Evolutionary conservation across 2,113 vertebrate species (phyloP).

Genomic region (Tricholaema leucomelas): DNA sequence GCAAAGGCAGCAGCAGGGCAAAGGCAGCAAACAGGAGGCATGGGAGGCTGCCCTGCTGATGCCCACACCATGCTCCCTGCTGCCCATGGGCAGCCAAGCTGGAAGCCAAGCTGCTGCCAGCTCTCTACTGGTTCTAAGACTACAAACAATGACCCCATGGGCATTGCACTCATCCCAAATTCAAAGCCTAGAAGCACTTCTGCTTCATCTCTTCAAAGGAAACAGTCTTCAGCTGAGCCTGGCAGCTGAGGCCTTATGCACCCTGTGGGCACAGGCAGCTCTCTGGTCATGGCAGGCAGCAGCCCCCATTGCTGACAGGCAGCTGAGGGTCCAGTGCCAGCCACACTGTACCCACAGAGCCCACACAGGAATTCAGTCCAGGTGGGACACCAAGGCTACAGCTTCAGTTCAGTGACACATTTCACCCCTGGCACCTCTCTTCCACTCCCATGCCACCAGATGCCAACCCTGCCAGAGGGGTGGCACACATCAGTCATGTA

Average conservation of each 20-base stretch:
- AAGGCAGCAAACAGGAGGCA: background rate
- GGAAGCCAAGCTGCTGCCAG: background rate
- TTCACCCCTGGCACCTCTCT: background rate
- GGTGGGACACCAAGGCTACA: background rate
- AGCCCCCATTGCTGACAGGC: background rate
- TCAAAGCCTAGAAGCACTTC: background rate
- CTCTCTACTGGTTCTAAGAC: background rate
- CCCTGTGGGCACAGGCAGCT: background rate
- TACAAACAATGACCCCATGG: background rate
- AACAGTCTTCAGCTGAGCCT: background rate
- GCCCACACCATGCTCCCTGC: fast-evolving
- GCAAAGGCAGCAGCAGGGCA: background rate
- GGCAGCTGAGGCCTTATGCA: background rate
- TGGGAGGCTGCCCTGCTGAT: background rate
- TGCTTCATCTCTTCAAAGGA: background rate
- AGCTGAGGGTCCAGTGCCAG: background rate
- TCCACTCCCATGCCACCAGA: no score
- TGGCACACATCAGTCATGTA: background rate
- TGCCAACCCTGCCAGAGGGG: background rate
- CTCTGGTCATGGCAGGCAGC: background rate
- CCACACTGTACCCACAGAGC: fast-evolving
- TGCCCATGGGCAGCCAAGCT: background rate
- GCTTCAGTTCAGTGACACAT: background rate
- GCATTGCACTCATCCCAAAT: background rate
- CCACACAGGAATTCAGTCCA: background rate